These are phyloP conservation scores for Engystomops pustulosus DNA, from an alignment of 2,113 vertebrate genomes.

Conservation along the genomic window DNA sequence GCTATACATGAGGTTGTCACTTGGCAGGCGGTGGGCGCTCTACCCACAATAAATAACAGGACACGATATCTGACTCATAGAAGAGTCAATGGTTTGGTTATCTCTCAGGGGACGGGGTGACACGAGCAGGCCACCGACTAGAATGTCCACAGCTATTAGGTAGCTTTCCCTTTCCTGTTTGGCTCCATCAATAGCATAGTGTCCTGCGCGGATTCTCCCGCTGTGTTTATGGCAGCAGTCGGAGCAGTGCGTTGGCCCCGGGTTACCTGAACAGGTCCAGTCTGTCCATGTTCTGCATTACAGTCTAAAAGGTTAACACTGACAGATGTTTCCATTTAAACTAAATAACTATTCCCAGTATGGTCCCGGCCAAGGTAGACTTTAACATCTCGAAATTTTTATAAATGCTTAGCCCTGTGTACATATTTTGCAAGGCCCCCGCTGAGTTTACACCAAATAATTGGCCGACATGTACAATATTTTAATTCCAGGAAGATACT, in stretches of 20 bases:
- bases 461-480: not conserved
- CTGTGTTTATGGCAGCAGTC: constrained; percentile 1
- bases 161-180: constrained; percentile 55
- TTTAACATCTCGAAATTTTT: constrained; percentile 30
- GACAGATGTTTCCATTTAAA: constrained; percentile 48
- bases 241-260: constrained; percentile 20
- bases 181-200: constrained; percentile 42
- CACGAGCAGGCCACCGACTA: constrained; percentile 31
- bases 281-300: constrained; percentile 27
- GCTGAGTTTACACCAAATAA: constrained; percentile 1
- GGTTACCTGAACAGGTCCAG: constrained; percentile 45
- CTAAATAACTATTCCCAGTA: constrained; percentile 49
- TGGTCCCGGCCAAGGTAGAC: constrained; percentile 15
- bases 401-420: constrained; percentile 42
- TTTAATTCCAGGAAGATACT: not conserved
- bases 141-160: constrained; percentile 44
- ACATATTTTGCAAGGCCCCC: constrained; percentile 13
- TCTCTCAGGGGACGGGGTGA: constrained; percentile 36
- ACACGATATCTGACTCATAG: constrained; percentile 34
- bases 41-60: constrained; percentile 12
- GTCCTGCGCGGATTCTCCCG: not conserved
- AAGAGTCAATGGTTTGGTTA: constrained; percentile 52
- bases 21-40: not conserved
- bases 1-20: not conserved
- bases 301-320: constrained; percentile 20